Base-by-base conservation (phyloP, 2,113 vertebrate genomes). In the Xiphophorus couchianus region DNA sequence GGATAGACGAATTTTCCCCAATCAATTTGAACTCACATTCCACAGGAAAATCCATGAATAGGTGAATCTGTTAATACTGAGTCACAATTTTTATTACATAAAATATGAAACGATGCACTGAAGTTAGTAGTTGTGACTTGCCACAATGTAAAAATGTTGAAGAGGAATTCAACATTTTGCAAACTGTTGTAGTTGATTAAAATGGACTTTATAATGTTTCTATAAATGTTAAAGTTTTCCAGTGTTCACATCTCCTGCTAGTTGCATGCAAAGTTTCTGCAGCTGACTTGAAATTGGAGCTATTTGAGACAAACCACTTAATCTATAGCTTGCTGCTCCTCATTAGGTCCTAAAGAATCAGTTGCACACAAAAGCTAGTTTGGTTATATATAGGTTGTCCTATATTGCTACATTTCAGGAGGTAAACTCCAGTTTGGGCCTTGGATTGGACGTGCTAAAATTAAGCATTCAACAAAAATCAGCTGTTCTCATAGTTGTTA, bases 301-400 rank as follows among this genome's bases (percentile, higher is more conserved):
- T 60, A 10, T 54, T 42, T 62, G 35, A 77, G 62, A 58, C 37
- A 58, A 31, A 66, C 17, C 42, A 22, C 30, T 29, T 37, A 22
- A 30, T 42, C 28, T 28, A 17, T 28, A 28, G 33, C 17, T 37
- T 29, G 3, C 65, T 29, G 63, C 13, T 54, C 25, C 68, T 81
- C 31, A 14, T 51, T 29, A 51, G 9, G 5, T 72, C 54, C 58
- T 27, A 7, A 67, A 70, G 17, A 66, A 71, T 9, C 51, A 30
- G 31, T 74, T 39, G 25, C 2, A 3, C 39, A 72, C 15, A 66
- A 29, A 74, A 64, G 30, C 35, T 69, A 79, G 27, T 69, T 71
- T 75, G 76, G 62, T 81, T 66, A 39, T 37, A 66, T 44, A 15
- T 66, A 27, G 13, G 33, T 7, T 54, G 0, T 74, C 54, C 78